A percentile compares a stretch with the other conserved stretches of the same genome.
Evolutionary conservation across 1,140 invertebrate genomes (phyloP).

Genomic region (Stenopsyche tienmushanensis): DNA sequence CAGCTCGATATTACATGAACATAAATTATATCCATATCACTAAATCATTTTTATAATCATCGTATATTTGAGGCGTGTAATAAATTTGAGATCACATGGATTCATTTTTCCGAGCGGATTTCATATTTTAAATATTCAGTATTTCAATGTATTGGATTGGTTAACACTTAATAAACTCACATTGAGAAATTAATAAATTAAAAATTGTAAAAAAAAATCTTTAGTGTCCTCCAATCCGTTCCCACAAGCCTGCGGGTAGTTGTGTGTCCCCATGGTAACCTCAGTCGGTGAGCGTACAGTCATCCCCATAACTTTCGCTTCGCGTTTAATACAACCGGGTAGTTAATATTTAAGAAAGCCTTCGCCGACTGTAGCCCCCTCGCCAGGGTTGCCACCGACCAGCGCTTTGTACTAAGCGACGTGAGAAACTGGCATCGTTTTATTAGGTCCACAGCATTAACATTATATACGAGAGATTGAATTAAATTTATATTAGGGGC

Average conservation of each 20-base stretch:
- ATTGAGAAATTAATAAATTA: too few relatives aligned
- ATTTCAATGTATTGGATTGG: too few relatives aligned
- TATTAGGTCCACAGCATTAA: slow-evolving; percentile 3
- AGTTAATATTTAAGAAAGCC: background rate
- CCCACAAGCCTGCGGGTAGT: slow-evolving; percentile 36
- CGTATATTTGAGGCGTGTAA: too few relatives aligned
- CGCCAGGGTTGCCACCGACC: slow-evolving; percentile 26
- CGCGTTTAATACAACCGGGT: background rate
- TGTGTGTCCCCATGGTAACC: slow-evolving; percentile 40
- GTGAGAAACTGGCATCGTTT: slow-evolving; percentile 38
- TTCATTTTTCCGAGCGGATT: too few relatives aligned
- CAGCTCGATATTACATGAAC: too few relatives aligned
- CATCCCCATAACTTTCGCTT: background rate
- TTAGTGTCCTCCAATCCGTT: slow-evolving; percentile 22
- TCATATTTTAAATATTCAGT: too few relatives aligned
- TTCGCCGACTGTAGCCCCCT: background rate
- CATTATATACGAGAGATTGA: background rate
- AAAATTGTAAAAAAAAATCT: too few relatives aligned
- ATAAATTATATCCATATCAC: too few relatives aligned
- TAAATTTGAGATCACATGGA: too few relatives aligned
- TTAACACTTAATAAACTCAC: too few relatives aligned
- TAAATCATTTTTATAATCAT: too few relatives aligned
- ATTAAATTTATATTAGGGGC: background rate
- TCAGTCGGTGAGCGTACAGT: slow-evolving; percentile 35
- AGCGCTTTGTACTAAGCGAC: slow-evolving; percentile 39